Conservation (phyloP, 2,113 vertebrate species). For the Orthonyx spaldingii region DNA sequence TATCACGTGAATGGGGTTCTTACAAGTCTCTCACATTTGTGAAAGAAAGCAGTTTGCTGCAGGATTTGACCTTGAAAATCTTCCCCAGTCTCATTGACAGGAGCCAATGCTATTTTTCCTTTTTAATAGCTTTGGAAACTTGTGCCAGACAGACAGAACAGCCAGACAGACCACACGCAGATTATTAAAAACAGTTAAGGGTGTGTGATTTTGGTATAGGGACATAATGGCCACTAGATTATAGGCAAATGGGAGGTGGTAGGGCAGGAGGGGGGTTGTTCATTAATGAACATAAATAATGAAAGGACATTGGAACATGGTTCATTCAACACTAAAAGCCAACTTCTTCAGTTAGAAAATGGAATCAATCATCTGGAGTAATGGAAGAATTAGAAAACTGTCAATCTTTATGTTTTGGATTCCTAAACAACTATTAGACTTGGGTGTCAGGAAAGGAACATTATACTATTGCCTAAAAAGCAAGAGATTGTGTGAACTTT, state of each 20-base stretch:
- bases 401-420: not conserved
- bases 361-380: not conserved
- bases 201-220: conserved; percentile 2
- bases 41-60: conserved; percentile 44
- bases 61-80: conserved; percentile 63
- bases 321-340: conserved; percentile 21
- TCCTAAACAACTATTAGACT: not conserved
- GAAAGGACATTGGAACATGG: not conserved
- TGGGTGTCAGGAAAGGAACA: not conserved
- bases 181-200: conserved; percentile 33
- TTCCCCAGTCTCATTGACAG: conserved; percentile 38
- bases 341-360: conserved; percentile 15
- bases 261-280: not conserved
- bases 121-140: conserved; percentile 28
- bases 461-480: not conserved
- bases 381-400: not conserved
- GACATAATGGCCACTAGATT: not conserved
- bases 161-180: conserved; percentile 41
- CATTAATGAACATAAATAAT: conserved; percentile 25
- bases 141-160: conserved; percentile 45
- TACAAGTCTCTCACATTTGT: conserved; percentile 44
- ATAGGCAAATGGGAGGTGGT: not conserved
- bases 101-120: conserved; percentile 42
- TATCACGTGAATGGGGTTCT: conserved; percentile 47
- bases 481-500: not conserved